phyloP scores from a whole-genome alignment of 2,888 invertebrate species.

The Erebia ligea region DNA sequence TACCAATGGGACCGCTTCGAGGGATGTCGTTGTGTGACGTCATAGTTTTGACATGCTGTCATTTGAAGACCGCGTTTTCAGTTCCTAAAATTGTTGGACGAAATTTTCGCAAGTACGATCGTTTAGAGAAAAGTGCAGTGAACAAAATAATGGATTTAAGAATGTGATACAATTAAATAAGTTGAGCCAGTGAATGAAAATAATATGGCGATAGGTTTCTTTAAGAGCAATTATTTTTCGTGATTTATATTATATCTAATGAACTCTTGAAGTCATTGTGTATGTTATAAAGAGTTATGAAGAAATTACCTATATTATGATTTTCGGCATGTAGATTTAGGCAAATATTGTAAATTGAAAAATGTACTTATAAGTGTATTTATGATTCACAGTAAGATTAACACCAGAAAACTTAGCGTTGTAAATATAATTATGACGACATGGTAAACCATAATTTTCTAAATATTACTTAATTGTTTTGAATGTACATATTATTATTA shows the following conservation, averaged over 20 bases:
- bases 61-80: slow-evolving; percentile 80
- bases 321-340: slow-evolving; percentile 74
- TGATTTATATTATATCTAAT: slow-evolving; percentile 41
- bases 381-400: slow-evolving; percentile 82
- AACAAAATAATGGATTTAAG: slow-evolving; percentile 47
- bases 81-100: slow-evolving; percentile 78
- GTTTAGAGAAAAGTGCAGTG: slow-evolving; percentile 40
- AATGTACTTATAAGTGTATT: slow-evolving; percentile 78
- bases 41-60: slow-evolving; percentile 84
- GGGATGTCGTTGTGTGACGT: slow-evolving; percentile 86
- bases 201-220: slow-evolving; percentile 37
- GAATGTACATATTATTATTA: slow-evolving; percentile 68
- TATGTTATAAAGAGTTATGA: slow-evolving; percentile 58
- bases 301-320: slow-evolving; percentile 59
- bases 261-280: slow-evolving; percentile 65
- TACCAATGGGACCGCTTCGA: slow-evolving; percentile 66
- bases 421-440: slow-evolving; percentile 74
- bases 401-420: slow-evolving; percentile 79
- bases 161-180: slow-evolving; percentile 52
- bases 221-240: slow-evolving; percentile 38
- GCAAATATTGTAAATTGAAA: slow-evolving; percentile 75
- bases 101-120: slow-evolving; percentile 49
- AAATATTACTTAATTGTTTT: slow-evolving; percentile 59
- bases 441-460: slow-evolving; percentile 69
- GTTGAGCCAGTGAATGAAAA: slow-evolving; percentile 52